Base-by-base conservation (phyloP, 2,888 invertebrate species). In the Sarcophaga caerulescens region DNA sequence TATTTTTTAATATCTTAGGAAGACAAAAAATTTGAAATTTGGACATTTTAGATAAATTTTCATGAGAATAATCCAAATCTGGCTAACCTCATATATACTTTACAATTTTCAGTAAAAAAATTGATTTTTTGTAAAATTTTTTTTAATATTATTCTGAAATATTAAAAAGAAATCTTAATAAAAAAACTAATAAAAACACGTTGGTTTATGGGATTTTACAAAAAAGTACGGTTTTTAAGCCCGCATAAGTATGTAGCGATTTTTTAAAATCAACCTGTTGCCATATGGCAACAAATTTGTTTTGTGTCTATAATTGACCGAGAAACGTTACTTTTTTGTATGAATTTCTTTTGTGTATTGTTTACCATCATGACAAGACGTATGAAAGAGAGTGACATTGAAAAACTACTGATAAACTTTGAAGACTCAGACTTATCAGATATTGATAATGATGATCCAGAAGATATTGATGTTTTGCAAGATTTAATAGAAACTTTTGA, bases 271-370 rank as follows among this genome's bases (percentile, higher is more conserved):
- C n/a, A 57, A n/a, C 57, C 17, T 57, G 57, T 57, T 57, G 57
- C 57, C 57, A 14, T 57, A 57, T 57, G 57, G 57, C n/a, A 57
- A 57, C 57, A 57, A 57, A 57, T n/a, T n/a, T n/a, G n/a, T n/a
- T n/a, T 52, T 52, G 52, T 52, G 52, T 52, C 3, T 52, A 52
- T 17, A 52, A 14, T 52, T 52, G 12, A 52, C 52, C 52, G 5
- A 52, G 52, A 52, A 52, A 52, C 52, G 52, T 25, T 25, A 25
- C 25, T 25, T 25, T 25, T 25, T 25, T 25, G 23, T 23, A 23
- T 25, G 25, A 25, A 25, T 25, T 25, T 25, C 4, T 25, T 25
- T 25, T 25, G 25, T 25, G 25, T 25, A 25, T 25, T 25, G 25
- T 25, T 25, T 25, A 25, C 25, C 25, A 25, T 25, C 25, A 25